phyloP scores from a whole-genome alignment of 2,113 vertebrate species.

The Pangasianodon hypophthalmus region DNA sequence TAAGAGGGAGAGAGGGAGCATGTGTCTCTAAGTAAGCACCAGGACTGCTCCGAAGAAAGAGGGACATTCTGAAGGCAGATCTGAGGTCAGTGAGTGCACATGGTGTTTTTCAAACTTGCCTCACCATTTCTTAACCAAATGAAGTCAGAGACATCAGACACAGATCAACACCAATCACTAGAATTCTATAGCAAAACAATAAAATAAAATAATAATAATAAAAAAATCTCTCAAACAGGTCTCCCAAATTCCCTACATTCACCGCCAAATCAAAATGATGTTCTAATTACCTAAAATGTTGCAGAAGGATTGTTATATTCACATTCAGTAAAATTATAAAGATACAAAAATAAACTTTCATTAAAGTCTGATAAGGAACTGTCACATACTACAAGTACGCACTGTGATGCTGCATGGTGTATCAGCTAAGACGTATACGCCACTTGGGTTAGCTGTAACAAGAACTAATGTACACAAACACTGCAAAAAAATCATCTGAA shows the following conservation, averaged over 20 bases:
- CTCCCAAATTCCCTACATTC: not conserved
- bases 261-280: not conserved
- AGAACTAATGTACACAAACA: not conserved
- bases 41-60: constrained; percentile 1
- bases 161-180: not conserved
- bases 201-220: not conserved
- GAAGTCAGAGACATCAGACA: not conserved
- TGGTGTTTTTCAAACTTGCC: not conserved
- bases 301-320: too few relatives aligned
- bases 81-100: not conserved
- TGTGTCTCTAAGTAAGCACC: not conserved
- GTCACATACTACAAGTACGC: not conserved
- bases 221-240: not conserved
- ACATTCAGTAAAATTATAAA: too few relatives aligned
- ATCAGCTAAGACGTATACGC: not conserved
- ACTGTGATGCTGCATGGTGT: not conserved
- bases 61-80: not conserved
- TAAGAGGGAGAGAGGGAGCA: not conserved
- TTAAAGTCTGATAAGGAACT: not conserved
- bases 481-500: too few relatives aligned
- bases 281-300: too few relatives aligned
- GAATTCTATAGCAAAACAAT: not conserved
- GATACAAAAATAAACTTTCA: too few relatives aligned
- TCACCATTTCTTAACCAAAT: not conserved
- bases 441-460: too few relatives aligned